Conservation (phyloP, 2,888 invertebrate genomes). For the Drosophila fungiperda region DNA sequence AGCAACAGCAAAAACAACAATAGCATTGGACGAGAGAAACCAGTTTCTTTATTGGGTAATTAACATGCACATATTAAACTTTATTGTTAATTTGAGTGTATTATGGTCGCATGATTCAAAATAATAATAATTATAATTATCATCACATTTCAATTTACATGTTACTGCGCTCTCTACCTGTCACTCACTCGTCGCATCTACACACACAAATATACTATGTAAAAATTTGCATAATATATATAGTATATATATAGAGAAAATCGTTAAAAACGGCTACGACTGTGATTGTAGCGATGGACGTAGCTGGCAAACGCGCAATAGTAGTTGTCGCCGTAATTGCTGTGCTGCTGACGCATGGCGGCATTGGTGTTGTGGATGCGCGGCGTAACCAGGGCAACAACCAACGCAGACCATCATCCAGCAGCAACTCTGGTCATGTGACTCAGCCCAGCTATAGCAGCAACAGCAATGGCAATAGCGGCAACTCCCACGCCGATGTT, state of each 20-base stretch:
- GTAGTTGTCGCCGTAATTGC: conserved; percentile 53
- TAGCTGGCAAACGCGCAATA: conserved; percentile 58
- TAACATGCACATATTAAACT: conserved; percentile 67
- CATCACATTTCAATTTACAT: conserved; percentile 24
- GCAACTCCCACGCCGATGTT: conserved; percentile 83
- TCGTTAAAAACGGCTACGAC: conserved; percentile 49
- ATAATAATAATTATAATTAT: conserved; percentile 17
- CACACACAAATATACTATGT: conserved; percentile 7
- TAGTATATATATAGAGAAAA: conserved; percentile 41
- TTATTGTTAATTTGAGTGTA: conserved; percentile 29
- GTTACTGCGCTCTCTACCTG: conserved; percentile 10
- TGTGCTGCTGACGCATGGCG: conserved; percentile 58
- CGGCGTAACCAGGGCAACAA: conserved; percentile 74
- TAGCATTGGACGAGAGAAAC: conserved; percentile 48
- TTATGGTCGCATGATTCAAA: conserved; percentile 53
- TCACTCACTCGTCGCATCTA: background rate
- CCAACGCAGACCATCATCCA: conserved; percentile 77
- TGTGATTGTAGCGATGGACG: conserved; percentile 42
- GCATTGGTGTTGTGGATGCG: conserved; percentile 67
- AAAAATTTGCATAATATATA: conserved; percentile 5
- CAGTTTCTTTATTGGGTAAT: conserved; percentile 66
- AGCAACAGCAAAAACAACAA: conserved; percentile 15
- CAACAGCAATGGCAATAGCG: conserved; percentile 43
- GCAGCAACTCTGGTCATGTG: conserved; percentile 76
- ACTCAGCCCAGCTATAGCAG: conserved; percentile 80